Evolutionary conservation across 2,888 invertebrate species (phyloP).

Genomic region (Pterostichus niger): DNA sequence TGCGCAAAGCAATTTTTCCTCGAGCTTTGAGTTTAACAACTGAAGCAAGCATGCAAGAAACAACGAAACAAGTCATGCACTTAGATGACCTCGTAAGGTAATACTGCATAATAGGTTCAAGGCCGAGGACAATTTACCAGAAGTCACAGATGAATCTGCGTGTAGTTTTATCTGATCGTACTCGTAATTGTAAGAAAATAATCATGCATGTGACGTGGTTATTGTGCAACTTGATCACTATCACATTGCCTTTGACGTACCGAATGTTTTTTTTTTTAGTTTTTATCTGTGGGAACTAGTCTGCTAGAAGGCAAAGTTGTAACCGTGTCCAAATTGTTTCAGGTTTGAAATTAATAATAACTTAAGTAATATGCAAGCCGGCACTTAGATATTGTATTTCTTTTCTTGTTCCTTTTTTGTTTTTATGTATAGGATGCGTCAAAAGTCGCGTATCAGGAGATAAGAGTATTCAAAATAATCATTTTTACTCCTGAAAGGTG

Average conservation of each 20-base stretch:
- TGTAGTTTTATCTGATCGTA: constrained; percentile 18
- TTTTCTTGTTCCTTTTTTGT: not conserved
- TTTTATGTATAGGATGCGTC: not conserved
- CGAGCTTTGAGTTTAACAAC: constrained; percentile 3
- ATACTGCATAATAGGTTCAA: constrained; percentile 49
- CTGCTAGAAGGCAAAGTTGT: not conserved
- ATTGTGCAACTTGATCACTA: constrained; percentile 8
- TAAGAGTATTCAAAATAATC: no score
- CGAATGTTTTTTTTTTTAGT: not conserved
- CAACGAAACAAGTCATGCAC: constrained; percentile 25
- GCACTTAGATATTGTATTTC: not conserved
- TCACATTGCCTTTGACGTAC: constrained; percentile 6
- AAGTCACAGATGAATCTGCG: constrained; percentile 10
- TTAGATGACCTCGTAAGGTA: constrained; percentile 44
- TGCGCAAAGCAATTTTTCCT: constrained; percentile 43
- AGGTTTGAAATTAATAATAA: constrained; percentile 35
- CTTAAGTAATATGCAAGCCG: constrained; percentile 8
- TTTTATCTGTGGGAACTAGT: constrained; percentile 18
- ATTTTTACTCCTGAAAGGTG: no score
- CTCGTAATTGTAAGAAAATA: constrained; percentile 3
- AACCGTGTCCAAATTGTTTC: constrained; percentile 14
- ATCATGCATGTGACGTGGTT: constrained; percentile 3
- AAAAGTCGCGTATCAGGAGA: no score
- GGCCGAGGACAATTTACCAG: constrained; percentile 42
- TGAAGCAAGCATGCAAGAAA: constrained; percentile 42